Evolutionary conservation across 2,113 vertebrate species (phyloP).

Genomic region (Lagopus leucura): DNA sequence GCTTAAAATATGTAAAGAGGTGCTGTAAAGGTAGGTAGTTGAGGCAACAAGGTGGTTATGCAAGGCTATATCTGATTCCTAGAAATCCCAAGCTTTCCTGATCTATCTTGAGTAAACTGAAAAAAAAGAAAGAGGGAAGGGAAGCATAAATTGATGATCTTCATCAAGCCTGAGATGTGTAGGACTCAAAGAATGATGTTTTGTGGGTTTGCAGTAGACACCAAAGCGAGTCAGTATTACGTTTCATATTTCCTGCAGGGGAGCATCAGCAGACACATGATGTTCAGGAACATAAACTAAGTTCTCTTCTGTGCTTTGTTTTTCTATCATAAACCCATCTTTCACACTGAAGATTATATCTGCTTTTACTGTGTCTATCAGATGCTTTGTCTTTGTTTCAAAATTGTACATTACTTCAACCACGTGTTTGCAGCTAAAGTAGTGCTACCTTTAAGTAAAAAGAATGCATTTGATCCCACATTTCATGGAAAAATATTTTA

Average conservation of each 20-base stretch:
- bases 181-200: background rate
- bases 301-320: background rate
- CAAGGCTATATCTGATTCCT: background rate
- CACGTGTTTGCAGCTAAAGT: background rate
- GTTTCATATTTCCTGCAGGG: slow-evolving; percentile 25
- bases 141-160: background rate
- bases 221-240: slow-evolving; percentile 16
- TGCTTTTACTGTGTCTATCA: background rate
- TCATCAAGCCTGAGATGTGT: background rate
- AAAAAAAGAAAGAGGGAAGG: background rate
- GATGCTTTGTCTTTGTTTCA: background rate
- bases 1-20: background rate
- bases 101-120: background rate
- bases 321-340: background rate
- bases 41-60: background rate
- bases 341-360: background rate
- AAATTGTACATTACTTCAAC: background rate
- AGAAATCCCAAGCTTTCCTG: background rate
- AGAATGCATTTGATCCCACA: background rate
- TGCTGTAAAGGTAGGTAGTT: background rate
- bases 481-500: background rate
- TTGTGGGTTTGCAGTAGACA: slow-evolving; percentile 44
- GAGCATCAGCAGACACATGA: slow-evolving; percentile 4
- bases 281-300: slow-evolving; percentile 2
- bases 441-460: background rate